Conservation (phyloP, 1,140 invertebrate species). For the Aphis gossypii region DNA sequence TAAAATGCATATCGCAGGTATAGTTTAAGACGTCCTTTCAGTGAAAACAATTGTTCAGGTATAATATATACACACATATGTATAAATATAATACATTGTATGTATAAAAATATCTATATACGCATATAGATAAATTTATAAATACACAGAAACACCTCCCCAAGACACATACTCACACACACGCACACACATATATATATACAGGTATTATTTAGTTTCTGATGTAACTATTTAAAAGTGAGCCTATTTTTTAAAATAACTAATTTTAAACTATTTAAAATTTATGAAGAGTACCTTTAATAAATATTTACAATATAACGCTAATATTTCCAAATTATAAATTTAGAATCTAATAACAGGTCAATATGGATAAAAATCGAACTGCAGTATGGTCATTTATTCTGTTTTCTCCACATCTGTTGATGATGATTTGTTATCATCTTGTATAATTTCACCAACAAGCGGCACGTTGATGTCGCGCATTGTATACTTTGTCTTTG, state of each 20-base stretch:
- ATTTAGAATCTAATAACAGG: neutral
- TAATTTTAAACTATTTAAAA: neutral
- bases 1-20: neutral
- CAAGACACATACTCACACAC: neutral
- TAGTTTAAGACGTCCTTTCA: neutral
- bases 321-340: neutral
- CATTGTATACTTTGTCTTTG: constrained; percentile 34
- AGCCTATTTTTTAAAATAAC: neutral
- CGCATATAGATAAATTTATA: neutral
- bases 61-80: neutral
- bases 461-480: constrained; percentile 23
- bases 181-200: neutral
- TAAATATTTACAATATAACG: neutral
- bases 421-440: neutral
- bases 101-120: neutral
- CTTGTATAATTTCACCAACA: neutral
- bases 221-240: neutral
- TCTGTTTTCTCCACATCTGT: no score
- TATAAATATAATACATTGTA: neutral
- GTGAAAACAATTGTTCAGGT: neutral
- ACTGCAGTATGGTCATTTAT: neutral
- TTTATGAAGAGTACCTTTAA: neutral
- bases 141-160: neutral
- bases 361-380: neutral
- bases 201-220: neutral